A percentile compares a stretch with the other conserved stretches of the same genome.
Evolutionary conservation across 1,140 invertebrate genomes (phyloP).

Genomic region (Drosophila nikananu): DNA sequence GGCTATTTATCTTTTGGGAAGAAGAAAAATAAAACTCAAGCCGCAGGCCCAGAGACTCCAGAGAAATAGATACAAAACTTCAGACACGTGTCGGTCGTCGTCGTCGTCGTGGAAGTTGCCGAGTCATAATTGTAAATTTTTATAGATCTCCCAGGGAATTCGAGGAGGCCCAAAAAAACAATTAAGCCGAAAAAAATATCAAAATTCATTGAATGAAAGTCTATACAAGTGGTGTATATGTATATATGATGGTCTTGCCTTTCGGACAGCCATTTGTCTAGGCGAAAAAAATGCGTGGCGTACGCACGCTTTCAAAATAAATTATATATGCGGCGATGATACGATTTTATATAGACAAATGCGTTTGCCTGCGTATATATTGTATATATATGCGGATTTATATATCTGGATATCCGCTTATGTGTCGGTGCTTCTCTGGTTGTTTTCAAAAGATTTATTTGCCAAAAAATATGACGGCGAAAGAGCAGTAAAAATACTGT

Average conservation of each 20-base stretch:
- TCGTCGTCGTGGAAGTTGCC: slow-evolving; percentile 44
- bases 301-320: slow-evolving; percentile 79
- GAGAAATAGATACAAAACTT: slow-evolving; percentile 30
- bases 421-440: slow-evolving; percentile 20
- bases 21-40: neutral
- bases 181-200: slow-evolving; percentile 52
- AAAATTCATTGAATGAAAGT: slow-evolving; percentile 73
- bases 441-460: slow-evolving; percentile 57
- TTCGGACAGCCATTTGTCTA: slow-evolving; percentile 43
- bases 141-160: slow-evolving; percentile 49
- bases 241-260: slow-evolving; percentile 12
- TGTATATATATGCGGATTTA: slow-evolving; percentile 8
- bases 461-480: slow-evolving; percentile 55
- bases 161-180: slow-evolving; percentile 16
- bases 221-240: slow-evolving; percentile 22
- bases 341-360: slow-evolving; percentile 36
- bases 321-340: slow-evolving; percentile 65
- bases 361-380: slow-evolving; percentile 16
- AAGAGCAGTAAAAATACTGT: slow-evolving; percentile 33
- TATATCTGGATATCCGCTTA: slow-evolving; percentile 16
- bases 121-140: slow-evolving; percentile 77
- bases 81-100: slow-evolving; percentile 59
- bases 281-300: slow-evolving; percentile 63
- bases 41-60: slow-evolving; percentile 40
- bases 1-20: slow-evolving; percentile 56